phyloP scores from a whole-genome alignment of 2,797 vertebrate species.

The Nasua narica region DNA sequence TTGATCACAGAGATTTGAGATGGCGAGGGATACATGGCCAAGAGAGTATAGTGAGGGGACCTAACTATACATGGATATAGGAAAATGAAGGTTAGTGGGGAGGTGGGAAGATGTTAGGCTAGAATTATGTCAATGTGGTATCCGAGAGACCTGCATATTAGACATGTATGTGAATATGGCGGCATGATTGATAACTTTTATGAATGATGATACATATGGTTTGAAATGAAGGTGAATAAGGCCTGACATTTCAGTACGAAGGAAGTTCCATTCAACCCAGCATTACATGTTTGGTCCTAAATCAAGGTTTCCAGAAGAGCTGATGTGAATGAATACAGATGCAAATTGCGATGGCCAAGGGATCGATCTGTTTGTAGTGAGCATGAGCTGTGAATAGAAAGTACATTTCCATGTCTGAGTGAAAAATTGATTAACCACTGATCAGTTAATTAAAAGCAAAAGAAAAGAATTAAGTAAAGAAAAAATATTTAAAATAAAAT shows the following conservation, averaged over 20 bases:
- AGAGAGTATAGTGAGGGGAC: not conserved
- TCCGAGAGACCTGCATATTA: not conserved
- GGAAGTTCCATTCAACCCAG: not conserved
- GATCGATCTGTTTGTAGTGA: not conserved
- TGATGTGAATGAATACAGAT: rapidly evolving
- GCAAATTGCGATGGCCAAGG: not conserved
- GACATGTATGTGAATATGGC: not conserved
- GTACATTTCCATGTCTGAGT: not conserved
- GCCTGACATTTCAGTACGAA: not conserved
- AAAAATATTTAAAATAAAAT: not conserved
- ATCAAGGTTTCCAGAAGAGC: not conserved
- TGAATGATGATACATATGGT: not conserved
- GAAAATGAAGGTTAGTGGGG: not conserved
- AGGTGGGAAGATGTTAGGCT: rapidly evolving
- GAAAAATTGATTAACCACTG: not conserved
- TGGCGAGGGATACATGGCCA: not conserved
- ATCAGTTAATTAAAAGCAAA: not conserved
- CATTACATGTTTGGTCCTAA: not conserved
- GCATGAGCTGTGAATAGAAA: not conserved
- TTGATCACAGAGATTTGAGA: not conserved
- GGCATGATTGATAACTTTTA: not conserved
- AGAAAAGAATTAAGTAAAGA: not conserved
- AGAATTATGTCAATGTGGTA: not conserved
- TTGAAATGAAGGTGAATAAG: not conserved
- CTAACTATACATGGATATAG: not conserved